Conservation (phyloP, 2,113 vertebrate species). For the Petrocephalus microphthalmus region DNA sequence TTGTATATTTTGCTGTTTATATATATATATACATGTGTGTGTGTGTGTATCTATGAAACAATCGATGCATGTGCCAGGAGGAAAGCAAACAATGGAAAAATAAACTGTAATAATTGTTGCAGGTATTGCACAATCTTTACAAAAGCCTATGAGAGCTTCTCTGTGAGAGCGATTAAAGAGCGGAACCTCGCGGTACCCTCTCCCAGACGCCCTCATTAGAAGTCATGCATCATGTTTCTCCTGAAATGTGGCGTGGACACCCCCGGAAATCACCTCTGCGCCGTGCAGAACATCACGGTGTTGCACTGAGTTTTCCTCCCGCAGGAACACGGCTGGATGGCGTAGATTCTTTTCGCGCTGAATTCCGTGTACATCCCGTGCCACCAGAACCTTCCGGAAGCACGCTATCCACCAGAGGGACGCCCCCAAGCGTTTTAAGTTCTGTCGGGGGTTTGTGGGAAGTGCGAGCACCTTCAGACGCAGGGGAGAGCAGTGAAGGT, state of each 20-base stretch:
- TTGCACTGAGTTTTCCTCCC: not conserved
- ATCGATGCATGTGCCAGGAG: not conserved
- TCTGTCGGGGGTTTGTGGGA: not conserved
- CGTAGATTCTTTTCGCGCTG: not conserved
- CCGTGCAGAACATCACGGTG: not conserved
- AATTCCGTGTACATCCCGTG: not conserved
- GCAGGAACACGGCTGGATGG: not conserved
- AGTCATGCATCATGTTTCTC: not conserved
- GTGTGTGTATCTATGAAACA: conserved; percentile 26
- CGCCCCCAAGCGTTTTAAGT: not conserved
- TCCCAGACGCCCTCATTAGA: not conserved
- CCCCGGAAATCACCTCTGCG: not conserved
- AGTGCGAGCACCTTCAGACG: not conserved
- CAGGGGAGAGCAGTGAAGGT: no score
- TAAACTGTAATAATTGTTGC: conserved; percentile 23
- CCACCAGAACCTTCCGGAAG: not conserved
- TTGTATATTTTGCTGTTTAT: not conserved
- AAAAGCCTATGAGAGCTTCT: not conserved
- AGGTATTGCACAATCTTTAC: conserved; percentile 34
- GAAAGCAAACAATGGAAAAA: conserved; percentile 27
- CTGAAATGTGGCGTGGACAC: not conserved
- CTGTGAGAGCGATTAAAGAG: not conserved
- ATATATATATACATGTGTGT: not conserved
- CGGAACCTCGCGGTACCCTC: not conserved
- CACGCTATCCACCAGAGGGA: not conserved